Base-by-base conservation (phyloP, 1,140 invertebrate genomes). In the Myzus persicae region DNA sequence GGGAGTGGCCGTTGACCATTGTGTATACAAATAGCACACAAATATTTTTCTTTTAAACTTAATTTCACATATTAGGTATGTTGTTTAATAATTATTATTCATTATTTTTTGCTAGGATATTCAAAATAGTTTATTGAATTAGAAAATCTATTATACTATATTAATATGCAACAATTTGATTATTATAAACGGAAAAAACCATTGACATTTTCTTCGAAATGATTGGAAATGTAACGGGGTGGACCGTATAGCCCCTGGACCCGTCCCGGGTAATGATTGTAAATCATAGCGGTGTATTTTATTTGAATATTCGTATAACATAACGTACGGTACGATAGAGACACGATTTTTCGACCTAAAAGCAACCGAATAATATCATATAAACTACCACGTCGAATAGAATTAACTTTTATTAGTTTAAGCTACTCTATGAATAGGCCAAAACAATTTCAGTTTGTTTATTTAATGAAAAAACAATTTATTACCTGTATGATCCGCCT, bases 401-500 rank as follows among this genome's bases (percentile, higher is more conserved):
- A 54, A 48, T 18, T 1, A 11, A 48, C n/a, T 48, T 48, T 48
- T 48, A 11, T 48, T 48, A 48, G 2, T 48, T n/a, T 54, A 54
- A 24, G 51, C 7, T 0, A 5, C 3, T 54, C 3, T 59, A 9
- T 4, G 59, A 76, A 76, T n/a, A 18, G 4, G 7, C 0, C 14
- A 18, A n/a, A n/a, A 67, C 7, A 67, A n/a, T 76, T n/a, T 76
- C 4, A 0, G 31, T 18, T 14, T 0, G 11, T n/a, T 76, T n/a
- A n/a, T 76, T 67, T 11, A 76, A 76, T 76, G 4, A 14, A 76
- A n/a, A 18, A 67, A 67, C n/a, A 67, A 76, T n/a, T 14, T 5
- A n/a, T 91, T 92, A 93, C 91, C 46, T 84, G 91, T 93, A 93
- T 18, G 91, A 54, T 38, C 91, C 81, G 7, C 91, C 76, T 38